Percentiles rank a stretch among this genome's conserved stretches.
Evolutionary conservation across 2,797 vertebrate genomes (phyloP).

Genomic region (Heteromormyrus szaboi): DNA sequence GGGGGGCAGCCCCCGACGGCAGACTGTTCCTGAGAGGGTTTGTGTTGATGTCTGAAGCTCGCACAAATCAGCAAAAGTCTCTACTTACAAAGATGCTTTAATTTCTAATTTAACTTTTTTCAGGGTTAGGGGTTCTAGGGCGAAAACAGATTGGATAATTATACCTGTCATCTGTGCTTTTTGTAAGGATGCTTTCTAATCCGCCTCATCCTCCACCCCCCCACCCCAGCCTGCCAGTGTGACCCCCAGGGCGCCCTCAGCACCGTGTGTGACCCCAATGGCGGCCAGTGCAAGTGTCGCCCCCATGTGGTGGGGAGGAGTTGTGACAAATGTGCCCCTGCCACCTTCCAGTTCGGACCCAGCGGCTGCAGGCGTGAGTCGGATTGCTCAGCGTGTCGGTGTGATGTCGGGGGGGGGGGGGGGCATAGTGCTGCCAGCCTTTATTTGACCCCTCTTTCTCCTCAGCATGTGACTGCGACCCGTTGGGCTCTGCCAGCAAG

Average conservation of each 20-base stretch:
- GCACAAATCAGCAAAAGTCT: not conserved
- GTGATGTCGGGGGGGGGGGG: not conserved
- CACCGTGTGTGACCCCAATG: constrained; percentile 80
- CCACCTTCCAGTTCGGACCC: constrained; percentile 87
- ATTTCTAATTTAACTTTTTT: not conserved
- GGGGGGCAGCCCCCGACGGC: too few relatives aligned
- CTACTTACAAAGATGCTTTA: not conserved
- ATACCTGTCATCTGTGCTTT: not conserved
- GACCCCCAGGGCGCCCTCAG: constrained; percentile 91
- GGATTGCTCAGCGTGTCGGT: not conserved
- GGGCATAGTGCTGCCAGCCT: not conserved
- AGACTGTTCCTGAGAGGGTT: not conserved
- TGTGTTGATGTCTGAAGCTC: not conserved
- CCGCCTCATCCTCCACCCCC: not conserved
- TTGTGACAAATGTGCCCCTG: constrained; percentile 78
- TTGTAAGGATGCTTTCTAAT: not conserved
- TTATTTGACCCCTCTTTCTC: not conserved
- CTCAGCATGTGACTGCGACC: constrained; percentile 77
- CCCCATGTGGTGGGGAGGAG: constrained; percentile 80
- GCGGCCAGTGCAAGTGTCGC: constrained; percentile 89
- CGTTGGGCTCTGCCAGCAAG: constrained; percentile 67
- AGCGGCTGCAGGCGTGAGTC: constrained; percentile 83
- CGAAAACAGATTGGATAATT: not conserved
- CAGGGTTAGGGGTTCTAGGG: not conserved
- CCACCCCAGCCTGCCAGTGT: constrained; percentile 77